Percentiles rank a stretch among this genome's conserved stretches.
Conservation (phyloP, 2,113 vertebrate species). For the Stegastes partitus region DNA sequence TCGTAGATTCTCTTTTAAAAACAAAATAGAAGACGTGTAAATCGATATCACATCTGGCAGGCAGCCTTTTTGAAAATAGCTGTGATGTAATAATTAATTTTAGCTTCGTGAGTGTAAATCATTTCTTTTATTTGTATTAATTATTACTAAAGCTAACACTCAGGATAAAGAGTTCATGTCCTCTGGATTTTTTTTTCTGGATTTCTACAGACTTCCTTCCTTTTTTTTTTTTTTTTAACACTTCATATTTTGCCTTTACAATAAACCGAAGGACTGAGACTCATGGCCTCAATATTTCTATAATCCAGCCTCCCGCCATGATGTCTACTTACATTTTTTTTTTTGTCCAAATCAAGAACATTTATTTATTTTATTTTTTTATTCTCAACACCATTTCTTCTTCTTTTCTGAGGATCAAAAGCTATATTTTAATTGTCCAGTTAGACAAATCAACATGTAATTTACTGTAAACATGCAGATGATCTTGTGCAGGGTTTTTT, state of each 20-base stretch:
- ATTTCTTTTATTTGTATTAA: no score
- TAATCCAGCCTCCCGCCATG: neutral
- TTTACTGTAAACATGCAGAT: neutral
- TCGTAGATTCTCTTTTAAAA: neutral
- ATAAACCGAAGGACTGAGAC: neutral
- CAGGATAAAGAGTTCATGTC: no score
- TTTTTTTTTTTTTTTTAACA: neutral
- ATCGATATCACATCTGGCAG: no score
- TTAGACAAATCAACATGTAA: neutral
- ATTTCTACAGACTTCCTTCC: no score
- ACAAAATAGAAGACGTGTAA: neutral
- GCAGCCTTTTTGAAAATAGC: no score
- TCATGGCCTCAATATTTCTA: neutral
- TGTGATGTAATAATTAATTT: no score
- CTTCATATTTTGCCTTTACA: neutral
- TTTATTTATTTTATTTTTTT: neutral
- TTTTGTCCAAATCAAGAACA: neutral
- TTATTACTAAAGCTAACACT: no score
- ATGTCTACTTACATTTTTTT: constrained; percentile 1
- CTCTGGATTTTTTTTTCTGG: no score
- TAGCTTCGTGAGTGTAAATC: no score
- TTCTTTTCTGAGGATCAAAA: neutral
- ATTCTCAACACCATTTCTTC: neutral
- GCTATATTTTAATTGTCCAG: neutral
- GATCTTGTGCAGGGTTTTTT: constrained; percentile 3